These are phyloP conservation scores for Cygnus buccinator DNA, from an alignment of 2,113 vertebrate genomes.

Conservation along the genomic window DNA sequence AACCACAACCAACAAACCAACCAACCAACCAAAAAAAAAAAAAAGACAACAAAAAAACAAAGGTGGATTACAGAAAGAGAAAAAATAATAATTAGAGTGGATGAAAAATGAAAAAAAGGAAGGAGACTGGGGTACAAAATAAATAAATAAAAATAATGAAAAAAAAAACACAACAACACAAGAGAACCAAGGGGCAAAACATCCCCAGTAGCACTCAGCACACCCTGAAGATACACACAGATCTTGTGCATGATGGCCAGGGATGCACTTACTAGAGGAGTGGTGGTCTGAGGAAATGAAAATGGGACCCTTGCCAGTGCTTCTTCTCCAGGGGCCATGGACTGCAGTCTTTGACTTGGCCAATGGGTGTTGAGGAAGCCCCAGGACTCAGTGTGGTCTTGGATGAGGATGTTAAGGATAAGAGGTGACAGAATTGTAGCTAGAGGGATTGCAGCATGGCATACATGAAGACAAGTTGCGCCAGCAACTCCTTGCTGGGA, in stretches of 20 bases:
- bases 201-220: not conserved
- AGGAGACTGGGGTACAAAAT: not conserved
- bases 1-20: too few species aligned
- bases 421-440: not conserved
- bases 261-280: not conserved
- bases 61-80: not conserved
- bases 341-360: not conserved
- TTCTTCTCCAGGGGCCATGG: not conserved
- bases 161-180: not conserved
- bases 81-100: not conserved
- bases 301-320: not conserved
- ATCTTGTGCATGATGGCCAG: accelerated
- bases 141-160: not conserved
- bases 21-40: too few species aligned
- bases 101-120: not conserved
- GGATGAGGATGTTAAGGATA: not conserved
- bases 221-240: not conserved
- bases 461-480: not conserved
- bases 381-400: not conserved
- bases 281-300: not conserved
- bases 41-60: not conserved
- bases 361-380: not conserved
- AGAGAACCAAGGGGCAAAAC: not conserved
- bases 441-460: not conserved
- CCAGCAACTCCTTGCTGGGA: not conserved